phyloP scores from a whole-genome alignment of 2,888 invertebrate species.

The Leptopilina drosophilae region DNA sequence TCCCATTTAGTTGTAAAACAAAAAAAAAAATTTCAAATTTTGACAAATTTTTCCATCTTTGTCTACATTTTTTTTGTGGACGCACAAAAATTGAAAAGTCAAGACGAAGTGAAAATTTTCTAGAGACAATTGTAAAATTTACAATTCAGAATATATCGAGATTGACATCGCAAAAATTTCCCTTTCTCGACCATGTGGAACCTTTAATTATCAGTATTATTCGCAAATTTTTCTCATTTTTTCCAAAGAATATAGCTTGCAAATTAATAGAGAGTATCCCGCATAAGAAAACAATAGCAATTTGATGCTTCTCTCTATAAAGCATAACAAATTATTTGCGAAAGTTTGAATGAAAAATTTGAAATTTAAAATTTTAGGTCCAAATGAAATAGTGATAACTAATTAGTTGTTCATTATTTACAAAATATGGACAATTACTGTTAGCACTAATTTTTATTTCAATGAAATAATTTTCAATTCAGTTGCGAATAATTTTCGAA shows the following conservation, averaged over 20 bases:
- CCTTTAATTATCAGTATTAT: slow-evolving; percentile 18
- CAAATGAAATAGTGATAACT: background rate
- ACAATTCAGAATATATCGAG: slow-evolving; percentile 37
- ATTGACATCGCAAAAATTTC: slow-evolving; percentile 16
- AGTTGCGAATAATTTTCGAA: too few species aligned
- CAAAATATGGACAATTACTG: too few species aligned
- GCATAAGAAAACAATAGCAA: slow-evolving; percentile 15
- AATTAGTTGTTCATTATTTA: background rate
- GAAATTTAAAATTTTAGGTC: too few species aligned
- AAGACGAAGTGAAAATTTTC: too few species aligned
- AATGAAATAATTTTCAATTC: too few species aligned
- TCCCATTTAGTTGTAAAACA: too few species aligned
- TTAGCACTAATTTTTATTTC: too few species aligned
- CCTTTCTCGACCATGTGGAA: slow-evolving; percentile 20
- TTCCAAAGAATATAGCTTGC: background rate
- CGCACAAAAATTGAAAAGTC: too few species aligned
- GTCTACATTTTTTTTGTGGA: too few species aligned
- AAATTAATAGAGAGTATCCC: background rate
- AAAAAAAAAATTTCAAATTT: too few species aligned
- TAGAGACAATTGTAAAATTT: slow-evolving; percentile 38
- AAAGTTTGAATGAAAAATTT: background rate
- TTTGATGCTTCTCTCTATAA: background rate
- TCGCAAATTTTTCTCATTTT: background rate
- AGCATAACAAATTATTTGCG: background rate
- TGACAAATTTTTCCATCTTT: too few species aligned